Base-by-base conservation (phyloP, 1,140 invertebrate genomes). In the Drosophila yakuba region DNA sequence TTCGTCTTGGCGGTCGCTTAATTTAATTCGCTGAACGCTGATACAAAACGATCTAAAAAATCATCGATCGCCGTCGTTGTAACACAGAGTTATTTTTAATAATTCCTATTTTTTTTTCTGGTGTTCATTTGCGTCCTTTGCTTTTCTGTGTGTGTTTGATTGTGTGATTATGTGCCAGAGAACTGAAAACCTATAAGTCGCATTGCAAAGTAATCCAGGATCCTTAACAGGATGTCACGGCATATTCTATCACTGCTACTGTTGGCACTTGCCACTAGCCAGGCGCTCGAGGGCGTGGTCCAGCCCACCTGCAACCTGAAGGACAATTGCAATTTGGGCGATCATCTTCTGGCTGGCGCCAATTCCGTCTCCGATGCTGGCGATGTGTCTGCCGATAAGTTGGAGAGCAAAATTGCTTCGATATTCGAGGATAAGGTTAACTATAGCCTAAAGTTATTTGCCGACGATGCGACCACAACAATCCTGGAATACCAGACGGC, bases 351-450 rank as follows among this genome's bases (percentile, higher is more conserved):
- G 11, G 52, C n/a, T 25, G 47, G 3, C n/a, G 32, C 67, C 0
- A 20, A 38, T 17, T n/a, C n/a, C 7, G 61, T 23, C 3, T 51
- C 71, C 25, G 80, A 80, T 1, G 23, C 51, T 3, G 72, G 58
- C 4, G 78, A 84, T 32, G 66, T 58, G 0, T 43, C 74, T 1
- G 72, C 44, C 12, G 88, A 90, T 35, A 73, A 91, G 36, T 67
- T 92, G 57, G 90, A 91, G 50, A 90, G 74, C 55, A 90, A 92
- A 57, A 92, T 92, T 2, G 79, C 83, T 0, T 91, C 90, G 4
- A 86, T 92, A 17, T 92, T 92, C 58, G 91, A 92, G 77, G 91
- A 92, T 67, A 92, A 92, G 52, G 91, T 92, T 11, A 92, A 92
- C 47, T 92, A 92, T 14, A 92, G 91, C 12, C 57, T 91, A 0